Conservation (phyloP, 1,140 invertebrate species). For the Heliconius nattereri region DNA sequence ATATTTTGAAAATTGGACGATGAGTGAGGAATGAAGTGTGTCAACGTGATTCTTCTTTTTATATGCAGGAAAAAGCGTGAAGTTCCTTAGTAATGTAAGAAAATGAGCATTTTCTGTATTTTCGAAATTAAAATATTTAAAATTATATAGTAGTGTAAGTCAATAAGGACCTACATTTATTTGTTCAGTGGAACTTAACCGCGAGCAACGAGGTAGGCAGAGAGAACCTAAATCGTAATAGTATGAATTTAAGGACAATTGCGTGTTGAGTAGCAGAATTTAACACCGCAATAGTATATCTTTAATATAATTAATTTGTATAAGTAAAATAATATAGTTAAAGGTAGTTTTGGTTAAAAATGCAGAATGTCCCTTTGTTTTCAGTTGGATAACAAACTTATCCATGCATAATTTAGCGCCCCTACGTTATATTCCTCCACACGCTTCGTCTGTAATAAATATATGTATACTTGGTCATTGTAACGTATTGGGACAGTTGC, state of each 20-base stretch:
- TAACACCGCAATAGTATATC: background rate
- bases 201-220: too few species aligned
- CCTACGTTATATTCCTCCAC: background rate
- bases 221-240: too few species aligned
- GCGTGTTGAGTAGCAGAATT: background rate
- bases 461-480: background rate
- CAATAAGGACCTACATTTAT: too few species aligned
- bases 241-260: background rate
- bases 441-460: background rate
- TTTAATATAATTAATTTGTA: background rate
- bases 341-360: conserved; percentile 11
- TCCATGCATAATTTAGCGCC: conserved; percentile 20
- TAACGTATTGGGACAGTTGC: background rate
- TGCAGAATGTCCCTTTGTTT: conserved; percentile 10
- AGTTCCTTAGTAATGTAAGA: too few species aligned
- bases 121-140: too few species aligned
- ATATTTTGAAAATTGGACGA: too few species aligned
- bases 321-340: background rate
- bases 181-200: too few species aligned
- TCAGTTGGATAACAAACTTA: conserved; percentile 16
- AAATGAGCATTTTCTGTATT: too few species aligned
- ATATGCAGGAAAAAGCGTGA: background rate
- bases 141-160: too few species aligned
- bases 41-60: background rate
- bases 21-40: background rate